These are phyloP conservation scores for Nasonia longicornis DNA, from an alignment of 1,140 invertebrate genomes.

Conservation along the genomic window DNA sequence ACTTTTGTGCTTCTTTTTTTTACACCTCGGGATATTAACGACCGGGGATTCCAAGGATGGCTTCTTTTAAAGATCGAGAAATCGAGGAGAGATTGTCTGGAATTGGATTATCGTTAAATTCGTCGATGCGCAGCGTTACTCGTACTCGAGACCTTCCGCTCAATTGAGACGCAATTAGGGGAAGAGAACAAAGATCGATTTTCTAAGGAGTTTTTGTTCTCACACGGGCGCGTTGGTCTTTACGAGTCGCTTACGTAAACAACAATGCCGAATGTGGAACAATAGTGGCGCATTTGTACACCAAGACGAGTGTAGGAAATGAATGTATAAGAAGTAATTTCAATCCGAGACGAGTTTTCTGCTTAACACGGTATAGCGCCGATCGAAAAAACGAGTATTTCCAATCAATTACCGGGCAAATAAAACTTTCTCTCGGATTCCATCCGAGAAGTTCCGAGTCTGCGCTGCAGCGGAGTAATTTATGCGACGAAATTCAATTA, in stretches of 20 bases:
- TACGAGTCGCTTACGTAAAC: constrained; percentile 13
- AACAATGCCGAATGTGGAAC: constrained; percentile 27
- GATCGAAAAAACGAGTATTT: not conserved
- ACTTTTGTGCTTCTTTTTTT: no score
- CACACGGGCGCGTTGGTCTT: constrained; percentile 17
- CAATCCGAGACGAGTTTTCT: not conserved
- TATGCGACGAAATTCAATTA: constrained; percentile 22
- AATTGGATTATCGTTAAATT: not conserved
- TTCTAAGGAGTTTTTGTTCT: constrained; percentile 34
- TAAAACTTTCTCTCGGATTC: not conserved
- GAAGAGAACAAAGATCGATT: constrained; percentile 48
- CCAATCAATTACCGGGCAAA: not conserved
- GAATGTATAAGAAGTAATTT: not conserved
- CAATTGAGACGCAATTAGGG: constrained; percentile 28
- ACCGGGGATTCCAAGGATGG: not conserved
- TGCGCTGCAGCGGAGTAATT: not conserved
- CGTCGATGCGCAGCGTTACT: not conserved
- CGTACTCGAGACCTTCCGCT: not conserved
- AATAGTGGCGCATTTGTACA: not conserved
- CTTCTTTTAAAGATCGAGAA: not conserved
- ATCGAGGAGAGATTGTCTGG: not conserved
- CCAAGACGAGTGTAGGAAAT: not conserved
- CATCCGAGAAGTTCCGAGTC: no score
- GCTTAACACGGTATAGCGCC: not conserved
- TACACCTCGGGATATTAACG: no score